Evolutionary conservation across 2,888 invertebrate genomes (phyloP).

Genomic region (Amphipyra berbera): DNA sequence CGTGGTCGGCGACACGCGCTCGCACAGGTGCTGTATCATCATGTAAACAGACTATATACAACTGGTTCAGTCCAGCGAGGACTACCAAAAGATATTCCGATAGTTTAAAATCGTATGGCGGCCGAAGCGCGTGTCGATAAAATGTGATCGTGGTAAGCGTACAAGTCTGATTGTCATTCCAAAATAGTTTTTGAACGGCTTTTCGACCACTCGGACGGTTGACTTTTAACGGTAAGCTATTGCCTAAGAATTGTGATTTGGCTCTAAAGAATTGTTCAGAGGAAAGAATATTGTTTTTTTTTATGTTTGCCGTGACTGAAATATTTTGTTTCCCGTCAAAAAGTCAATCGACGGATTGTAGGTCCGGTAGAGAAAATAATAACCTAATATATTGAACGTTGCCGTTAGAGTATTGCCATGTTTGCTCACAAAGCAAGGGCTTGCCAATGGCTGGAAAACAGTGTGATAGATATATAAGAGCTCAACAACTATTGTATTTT

Average conservation of each 20-base stretch:
- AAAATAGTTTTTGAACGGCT: conserved; percentile 64
- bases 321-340: conserved; percentile 30
- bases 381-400: conserved; percentile 58
- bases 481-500: conserved; percentile 78
- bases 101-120: conserved; percentile 3
- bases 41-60: conserved; percentile 86
- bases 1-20: conserved; percentile 93
- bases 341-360: conserved; percentile 46
- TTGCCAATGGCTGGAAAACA: conserved; percentile 79
- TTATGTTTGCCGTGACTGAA: conserved; percentile 35
- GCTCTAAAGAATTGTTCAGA: conserved; percentile 29
- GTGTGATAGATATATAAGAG: conserved; percentile 83
- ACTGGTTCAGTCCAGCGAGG: neutral
- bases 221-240: conserved; percentile 39
- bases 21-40: conserved; percentile 93
- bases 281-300: conserved; percentile 12
- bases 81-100: conserved; percentile 1
- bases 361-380: conserved; percentile 50
- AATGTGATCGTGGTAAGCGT: conserved; percentile 61
- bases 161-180: conserved; percentile 85
- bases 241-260: conserved; percentile 50
- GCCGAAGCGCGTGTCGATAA: conserved; percentile 41
- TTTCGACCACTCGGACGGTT: conserved; percentile 43
- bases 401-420: conserved; percentile 82
- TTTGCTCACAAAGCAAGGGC: conserved; percentile 76